Evolutionary conservation across 2,797 vertebrate genomes (phyloP), one percentile per base, ranked within the genome.

Genomic region (Peromyscus melanophrys): DNA sequence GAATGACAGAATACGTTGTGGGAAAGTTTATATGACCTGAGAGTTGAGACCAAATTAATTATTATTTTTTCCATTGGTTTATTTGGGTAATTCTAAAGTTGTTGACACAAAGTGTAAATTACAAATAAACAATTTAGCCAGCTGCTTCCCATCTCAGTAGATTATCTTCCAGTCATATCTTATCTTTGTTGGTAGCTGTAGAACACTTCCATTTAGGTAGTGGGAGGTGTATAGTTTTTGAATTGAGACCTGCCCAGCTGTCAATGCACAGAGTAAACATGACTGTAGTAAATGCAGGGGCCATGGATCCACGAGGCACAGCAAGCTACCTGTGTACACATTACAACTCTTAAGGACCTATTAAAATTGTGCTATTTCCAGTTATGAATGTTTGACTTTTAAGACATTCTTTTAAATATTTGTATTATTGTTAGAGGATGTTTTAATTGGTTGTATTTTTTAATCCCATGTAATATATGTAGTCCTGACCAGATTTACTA

Each of bases 331-430:
- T 81, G 59, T 97, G 95, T 93, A 95, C 86, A 97, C 76, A 89
- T 94, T 59, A 75, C 93, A 97, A 49, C 97, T 97, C 55, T 92
- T 95, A 97, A 97, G 98, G 97, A 97, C 97, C 86, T 63, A 95
- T 78, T 95, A 91, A 98, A 93, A 97, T 97, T 95, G 89, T 97
- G 75, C 37, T 97, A 40, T 97, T 98, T 95, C 96, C 91, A 96
- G 89, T 97, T 98, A 97, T 98, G 98, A 96, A 82, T 96, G 96
- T 97, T 98, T 98, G 97, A 40, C 95, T 95, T 98, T 98, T 84
- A 46, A 96, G 97, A 96, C 91, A 91, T 96, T 97, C 96, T 98
- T 97, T 98, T 43, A 97, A 90, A 93, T 97, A 97, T 96, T 96
- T 98, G 97, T 98, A 97, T 97, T 90, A 90, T 94, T 97, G 80